Evolutionary conservation across 1,140 invertebrate genomes (phyloP), one percentile per base, ranked within the genome.

Genomic region (Chelonus insularis): DNA sequence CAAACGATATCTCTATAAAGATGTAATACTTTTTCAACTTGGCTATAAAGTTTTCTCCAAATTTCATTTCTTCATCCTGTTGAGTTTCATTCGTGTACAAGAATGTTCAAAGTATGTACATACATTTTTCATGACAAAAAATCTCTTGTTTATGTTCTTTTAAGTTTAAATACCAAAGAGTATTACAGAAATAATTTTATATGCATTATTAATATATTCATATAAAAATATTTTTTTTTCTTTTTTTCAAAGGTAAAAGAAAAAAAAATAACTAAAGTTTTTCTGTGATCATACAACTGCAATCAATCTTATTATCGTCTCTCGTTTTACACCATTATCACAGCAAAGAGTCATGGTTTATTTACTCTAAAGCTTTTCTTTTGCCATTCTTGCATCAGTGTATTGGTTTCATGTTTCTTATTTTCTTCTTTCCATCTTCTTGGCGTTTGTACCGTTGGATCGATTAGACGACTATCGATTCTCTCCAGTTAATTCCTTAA

Each of bases 401-500:
- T 9, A n/a, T n/a, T n/a, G n/a, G n/a, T n/a, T n/a, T n/a, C n/a
- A n/a, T 9, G n/a, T 20, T 48, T 48, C 11, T 48, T 48, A 1
- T 29, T 4, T 7, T 29, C 7, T 7, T 29, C 25, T 7, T 29
- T 29, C n/a, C 25, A 29, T 29, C 25, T 29, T 29, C 25, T 29
- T 29, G 25, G 25, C 25, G 8, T 39, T 5, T 2, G 36, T 39
- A 39, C 36, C 36, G 8, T 14, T 14, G 9, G 12, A 39, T 39
- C 36, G 12, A 39, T 39, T 9, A 14, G 36, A n/a, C 9, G 4
- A 43, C 25, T 37, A 60, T 52, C 58, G 58, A 60, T 54, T 60
- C 41, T 60, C 36, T 43, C 34, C 47, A 43, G 58, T 54, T 60
- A 54, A 54, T 60, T 54, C 58, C 50, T 60, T 45, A 60, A 60